Evolutionary conservation across 64 coral and sea anemone species (phyloP).

Genomic region (Porites lutea): DNA sequence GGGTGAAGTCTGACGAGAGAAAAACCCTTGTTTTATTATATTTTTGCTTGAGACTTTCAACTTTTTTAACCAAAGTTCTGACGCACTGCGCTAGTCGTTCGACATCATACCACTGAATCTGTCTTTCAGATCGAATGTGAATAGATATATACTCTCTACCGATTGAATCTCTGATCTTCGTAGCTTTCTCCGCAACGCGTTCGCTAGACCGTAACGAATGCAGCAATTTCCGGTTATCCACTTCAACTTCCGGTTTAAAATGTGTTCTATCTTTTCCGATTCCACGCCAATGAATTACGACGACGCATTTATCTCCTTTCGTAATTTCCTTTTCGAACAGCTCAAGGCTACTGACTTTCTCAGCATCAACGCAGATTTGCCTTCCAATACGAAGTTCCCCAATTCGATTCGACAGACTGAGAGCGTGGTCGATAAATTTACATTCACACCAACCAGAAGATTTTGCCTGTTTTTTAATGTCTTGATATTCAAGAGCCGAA

Average conservation of each 20-base stretch:
- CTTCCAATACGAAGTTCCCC: constrained; percentile 62
- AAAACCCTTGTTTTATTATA: constrained; percentile 77
- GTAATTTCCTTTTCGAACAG: constrained; percentile 75
- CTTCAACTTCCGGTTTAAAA: constrained; percentile 76
- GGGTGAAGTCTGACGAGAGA: constrained; percentile 82
- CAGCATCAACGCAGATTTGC: constrained; percentile 91
- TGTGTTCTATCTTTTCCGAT: constrained; percentile 84
- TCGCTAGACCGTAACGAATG: constrained; percentile 71
- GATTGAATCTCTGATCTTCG: constrained; percentile 57
- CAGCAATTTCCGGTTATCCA: constrained; percentile 72
- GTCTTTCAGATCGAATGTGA: constrained; percentile 91
- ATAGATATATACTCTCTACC: constrained; percentile 74
- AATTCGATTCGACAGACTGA: constrained; percentile 79
- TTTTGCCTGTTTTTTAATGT: constrained; percentile 41
- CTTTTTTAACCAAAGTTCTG: constrained; percentile 58
- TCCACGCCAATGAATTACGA: constrained; percentile 94
- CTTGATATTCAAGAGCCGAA: constrained; percentile 43
- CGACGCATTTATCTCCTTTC: constrained; percentile 65
- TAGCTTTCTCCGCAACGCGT: constrained; percentile 56
- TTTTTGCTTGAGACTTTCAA: constrained; percentile 58
- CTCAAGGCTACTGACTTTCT: constrained; percentile 63
- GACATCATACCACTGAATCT: constrained; percentile 91
- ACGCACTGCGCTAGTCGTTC: constrained; percentile 76
- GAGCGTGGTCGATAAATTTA: constrained; percentile 86
- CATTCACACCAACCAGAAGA: constrained; percentile 89